Evolutionary conservation across 2,888 invertebrate genomes (phyloP), one percentile per base, ranked within the genome.

Genomic region (Plebejus melissa): DNA sequence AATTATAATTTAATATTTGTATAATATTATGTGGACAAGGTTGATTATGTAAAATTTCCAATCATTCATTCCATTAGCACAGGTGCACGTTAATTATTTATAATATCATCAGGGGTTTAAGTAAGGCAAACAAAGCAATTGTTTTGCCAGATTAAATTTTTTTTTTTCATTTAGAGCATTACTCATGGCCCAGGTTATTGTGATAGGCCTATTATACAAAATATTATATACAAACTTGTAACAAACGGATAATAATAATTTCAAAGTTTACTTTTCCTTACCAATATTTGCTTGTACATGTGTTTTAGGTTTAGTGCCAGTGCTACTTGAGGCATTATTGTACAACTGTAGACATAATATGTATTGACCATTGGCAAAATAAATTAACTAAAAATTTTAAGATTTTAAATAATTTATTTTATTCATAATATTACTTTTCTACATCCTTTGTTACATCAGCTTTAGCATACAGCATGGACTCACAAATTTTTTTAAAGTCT

Each of bases 401-500:
- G 2, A 71, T 41, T 69, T 41, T 11, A 54, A 72, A 72, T 72
- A 54, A 72, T 72, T 50, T 50, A 54, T 50, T 65, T 65, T 65
- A 65, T 60, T 28, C 11, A 60, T 28, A 71, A 71, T 50, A 50
- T 65, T 36, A 22, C n/a, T 74, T 75, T 32, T 75, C 46, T 22
- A 36, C 28, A 28, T 74, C 11, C 7, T 60, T 58, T 60, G 4
- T 50, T 28, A 22, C 28, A 22, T 32, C 32, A 65, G 32, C 32
- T 65, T 13, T 65, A 32, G 65, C 32, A 4, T 65, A 65, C 65
- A 36, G 22, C 22, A 90, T 78, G 46, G 86, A 84, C 28, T 90
- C 86, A 81, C 91, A 84, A 82, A 93, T 94, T 82, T 93, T 94
- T 71, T 91, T 85, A 81, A 94, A 95, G 80, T 93, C 92, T 74